A percentile compares a stretch with the other conserved stretches of the same genome.
Evolutionary conservation across 2,797 vertebrate genomes (phyloP).

Genomic region (Periophthalmus magnuspinnatus): DNA sequence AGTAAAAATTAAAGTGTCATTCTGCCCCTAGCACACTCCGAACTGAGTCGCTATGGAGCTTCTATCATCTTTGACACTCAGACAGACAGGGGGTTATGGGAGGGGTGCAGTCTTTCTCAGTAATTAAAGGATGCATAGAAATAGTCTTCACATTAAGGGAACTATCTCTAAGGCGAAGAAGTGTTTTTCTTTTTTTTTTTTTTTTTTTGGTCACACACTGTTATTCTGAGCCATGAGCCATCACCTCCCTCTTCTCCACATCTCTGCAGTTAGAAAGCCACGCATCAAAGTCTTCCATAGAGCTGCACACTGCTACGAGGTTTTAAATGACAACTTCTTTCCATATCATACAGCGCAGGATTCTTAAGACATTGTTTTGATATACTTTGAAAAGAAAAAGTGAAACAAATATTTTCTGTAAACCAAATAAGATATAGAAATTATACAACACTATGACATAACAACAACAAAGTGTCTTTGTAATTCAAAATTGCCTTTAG

Average conservation of each 20-base stretch:
- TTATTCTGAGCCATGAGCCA: constrained; percentile 44
- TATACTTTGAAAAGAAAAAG: background rate
- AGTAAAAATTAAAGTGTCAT: constrained; percentile 40
- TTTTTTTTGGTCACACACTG: constrained; percentile 51
- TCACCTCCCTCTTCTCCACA: constrained; percentile 50
- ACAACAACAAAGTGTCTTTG: no score
- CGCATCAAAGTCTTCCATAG: constrained; percentile 45
- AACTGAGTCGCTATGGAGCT: constrained; percentile 36
- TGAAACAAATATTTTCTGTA: background rate
- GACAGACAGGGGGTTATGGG: constrained; percentile 52
- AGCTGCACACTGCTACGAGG: constrained; percentile 29
- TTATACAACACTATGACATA: background rate
- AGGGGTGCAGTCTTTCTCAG: constrained; percentile 47
- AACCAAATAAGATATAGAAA: background rate
- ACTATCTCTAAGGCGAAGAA: constrained; percentile 47
- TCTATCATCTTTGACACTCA: constrained; percentile 26
- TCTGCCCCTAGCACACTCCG: constrained; percentile 42
- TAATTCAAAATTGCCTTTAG: background rate
- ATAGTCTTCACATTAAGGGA: constrained; percentile 37
- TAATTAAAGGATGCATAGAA: constrained; percentile 67
- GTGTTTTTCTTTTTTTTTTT: constrained; percentile 47
- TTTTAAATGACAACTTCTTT: constrained; percentile 28
- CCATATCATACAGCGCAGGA: constrained; percentile 4
- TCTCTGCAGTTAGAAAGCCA: constrained; percentile 50
- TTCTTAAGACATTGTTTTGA: constrained; percentile 4